These are phyloP conservation scores for Xiphophorus birchmanni DNA, from an alignment of 2,797 vertebrate genomes.

Conservation along the genomic window DNA sequence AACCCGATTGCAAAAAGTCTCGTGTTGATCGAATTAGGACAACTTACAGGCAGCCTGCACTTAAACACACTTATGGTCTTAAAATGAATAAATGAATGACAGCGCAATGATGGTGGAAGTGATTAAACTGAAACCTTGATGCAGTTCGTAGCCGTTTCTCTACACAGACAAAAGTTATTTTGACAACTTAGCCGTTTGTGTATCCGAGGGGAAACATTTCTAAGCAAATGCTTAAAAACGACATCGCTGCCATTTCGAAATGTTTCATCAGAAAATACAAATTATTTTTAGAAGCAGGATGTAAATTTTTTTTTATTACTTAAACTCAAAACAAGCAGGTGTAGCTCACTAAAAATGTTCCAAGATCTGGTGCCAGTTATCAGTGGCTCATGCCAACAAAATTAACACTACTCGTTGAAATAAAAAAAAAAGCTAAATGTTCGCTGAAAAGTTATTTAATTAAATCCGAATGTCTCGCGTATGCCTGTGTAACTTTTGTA, in stretches of 20 bases:
- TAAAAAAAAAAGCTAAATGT: neutral
- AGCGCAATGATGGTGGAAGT: slow-evolving; percentile 3
- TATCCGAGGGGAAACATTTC: neutral
- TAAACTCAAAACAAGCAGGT: neutral
- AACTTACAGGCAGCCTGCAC: slow-evolving; percentile 32
- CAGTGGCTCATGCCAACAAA: neutral
- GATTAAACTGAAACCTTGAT: neutral
- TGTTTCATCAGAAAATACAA: neutral
- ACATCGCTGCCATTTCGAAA: neutral
- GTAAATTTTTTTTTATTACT: neutral
- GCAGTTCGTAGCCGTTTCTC: neutral
- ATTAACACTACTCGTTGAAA: neutral
- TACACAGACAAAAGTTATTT: neutral
- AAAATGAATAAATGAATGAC: slow-evolving; percentile 21
- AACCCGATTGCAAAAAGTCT: slow-evolving; percentile 51
- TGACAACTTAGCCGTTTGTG: neutral
- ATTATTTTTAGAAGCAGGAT: neutral
- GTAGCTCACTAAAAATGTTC: slow-evolving; percentile 3
- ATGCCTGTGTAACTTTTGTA: neutral
- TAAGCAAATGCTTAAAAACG: neutral
- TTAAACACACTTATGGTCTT: slow-evolving; percentile 31
- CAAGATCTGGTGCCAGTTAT: neutral
- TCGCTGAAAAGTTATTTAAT: neutral
- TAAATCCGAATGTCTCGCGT: neutral
- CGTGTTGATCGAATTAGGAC: slow-evolving; percentile 47